Evolutionary conservation across 2,113 vertebrate genomes (phyloP), one percentile per base, ranked within the genome.

Genomic region (Perca schrenkii): DNA sequence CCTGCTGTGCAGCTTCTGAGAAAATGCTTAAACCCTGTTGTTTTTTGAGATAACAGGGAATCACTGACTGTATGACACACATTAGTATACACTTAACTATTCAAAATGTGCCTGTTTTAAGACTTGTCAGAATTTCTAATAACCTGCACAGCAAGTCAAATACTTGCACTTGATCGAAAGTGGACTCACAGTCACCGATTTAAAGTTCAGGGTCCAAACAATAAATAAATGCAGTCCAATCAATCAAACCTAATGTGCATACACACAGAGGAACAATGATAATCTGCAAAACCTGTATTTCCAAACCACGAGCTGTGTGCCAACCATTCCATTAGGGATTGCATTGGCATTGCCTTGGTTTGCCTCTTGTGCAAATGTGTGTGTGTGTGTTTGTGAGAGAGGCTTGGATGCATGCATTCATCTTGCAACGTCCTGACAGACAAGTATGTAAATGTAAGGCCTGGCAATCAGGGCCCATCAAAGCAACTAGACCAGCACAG

Each of bases 301-400:
- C 74, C 4, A 77, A 76, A 69, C 12, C 56, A 53, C 2, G 12
- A 77, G 74, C 28, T 50, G 68, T 47, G 78, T 89, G 83, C 88
- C 90, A 92, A 85, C 89, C 88, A 78, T 60, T 81, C 80, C 80
- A 91, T 88, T 89, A 83, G 87, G 63, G 72, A 89, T 85, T 85
- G 68, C 77, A 82, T 63, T 80, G 81, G 88, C 88, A 87, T 70
- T 68, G 74, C 81, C 84, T 86, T 78, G n/a, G 56, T 47, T 60
- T 50, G 67, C 43, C 22, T 56, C 8, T 25, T 71, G n/a, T 28
- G 57, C 7, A 34, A 50, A 50, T 78, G 31, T 47, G 22, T 62
- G 56, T 60, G 67, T 40, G 65, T 17, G 50, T 74, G 56, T 61
- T 67, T 52, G 62, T 2, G 57, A 34, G 25, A n/a, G n/a, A 52